phyloP scores from a whole-genome alignment of 2,888 invertebrate species.

The Thereva nobilitata region DNA sequence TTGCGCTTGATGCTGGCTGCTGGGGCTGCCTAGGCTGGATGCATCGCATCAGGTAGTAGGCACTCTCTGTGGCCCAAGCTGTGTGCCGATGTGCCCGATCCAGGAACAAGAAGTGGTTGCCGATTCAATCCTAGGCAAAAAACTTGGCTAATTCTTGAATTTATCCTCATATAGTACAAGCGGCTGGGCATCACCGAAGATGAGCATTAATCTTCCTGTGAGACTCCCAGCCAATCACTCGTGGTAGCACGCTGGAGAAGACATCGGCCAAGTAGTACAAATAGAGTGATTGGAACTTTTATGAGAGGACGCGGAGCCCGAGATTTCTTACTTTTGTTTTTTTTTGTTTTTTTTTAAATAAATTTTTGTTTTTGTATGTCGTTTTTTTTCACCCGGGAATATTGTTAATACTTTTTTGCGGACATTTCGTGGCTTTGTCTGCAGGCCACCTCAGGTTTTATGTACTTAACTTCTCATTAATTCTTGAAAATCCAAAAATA shows the following conservation, averaged over 20 bases:
- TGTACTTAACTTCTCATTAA: slow-evolving; percentile 40
- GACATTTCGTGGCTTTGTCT: slow-evolving; percentile 16
- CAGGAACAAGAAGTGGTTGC: slow-evolving; percentile 22
- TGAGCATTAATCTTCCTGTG: slow-evolving; percentile 28
- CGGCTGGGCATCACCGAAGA: slow-evolving; percentile 26
- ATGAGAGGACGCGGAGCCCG: slow-evolving; percentile 3
- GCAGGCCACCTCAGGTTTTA: slow-evolving; percentile 30
- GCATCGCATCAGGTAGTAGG: too few species aligned
- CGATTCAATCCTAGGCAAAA: slow-evolving; percentile 13
- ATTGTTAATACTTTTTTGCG: slow-evolving; percentile 27
- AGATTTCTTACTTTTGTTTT: not conserved
- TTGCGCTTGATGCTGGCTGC: not conserved
- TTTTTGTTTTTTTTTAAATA: not conserved
- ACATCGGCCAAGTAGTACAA: slow-evolving; percentile 19
- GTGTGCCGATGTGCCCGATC: too few species aligned
- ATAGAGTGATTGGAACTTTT: slow-evolving; percentile 36
- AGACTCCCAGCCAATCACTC: slow-evolving; percentile 22
- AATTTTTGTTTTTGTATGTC: not conserved
- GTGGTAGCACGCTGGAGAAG: slow-evolving; percentile 6
- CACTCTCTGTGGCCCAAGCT: too few species aligned
- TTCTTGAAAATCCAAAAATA: slow-evolving; percentile 38
- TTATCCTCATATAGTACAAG: slow-evolving; percentile 23
- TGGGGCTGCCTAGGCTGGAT: too few species aligned
- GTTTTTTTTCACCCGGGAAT: slow-evolving; percentile 5
- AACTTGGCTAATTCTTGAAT: slow-evolving; percentile 33